Conservation (phyloP, 2,888 invertebrate species). For the Osedax frankpressi region DNA sequence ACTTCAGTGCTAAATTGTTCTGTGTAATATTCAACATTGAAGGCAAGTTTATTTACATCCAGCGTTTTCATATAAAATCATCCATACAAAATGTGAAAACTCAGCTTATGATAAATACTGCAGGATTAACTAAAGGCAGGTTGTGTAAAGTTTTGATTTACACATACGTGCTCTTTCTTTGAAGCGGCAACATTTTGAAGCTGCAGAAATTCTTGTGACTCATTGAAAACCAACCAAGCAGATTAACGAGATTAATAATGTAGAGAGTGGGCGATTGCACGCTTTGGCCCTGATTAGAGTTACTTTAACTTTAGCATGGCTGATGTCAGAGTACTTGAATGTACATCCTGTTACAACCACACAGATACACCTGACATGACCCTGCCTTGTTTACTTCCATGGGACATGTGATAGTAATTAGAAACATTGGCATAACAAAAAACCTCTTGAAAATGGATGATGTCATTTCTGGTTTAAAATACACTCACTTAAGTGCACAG, state of each 20-base stretch:
- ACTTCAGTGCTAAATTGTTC: background rate
- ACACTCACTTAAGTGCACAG: background rate
- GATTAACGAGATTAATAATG: too few species aligned
- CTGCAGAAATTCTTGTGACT: conserved; percentile 2
- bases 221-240: conserved; percentile 1
- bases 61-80: background rate
- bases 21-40: background rate
- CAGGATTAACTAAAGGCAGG: background rate
- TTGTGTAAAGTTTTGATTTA: background rate
- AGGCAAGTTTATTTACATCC: background rate
- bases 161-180: background rate
- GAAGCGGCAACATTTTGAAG: background rate
- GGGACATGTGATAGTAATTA: conserved; percentile 1
- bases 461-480: conserved; percentile 1
- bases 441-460: background rate
- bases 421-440: background rate
- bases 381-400: background rate
- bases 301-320: background rate
- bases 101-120: background rate
- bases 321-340: conserved; percentile 4
- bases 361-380: background rate
- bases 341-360: background rate
- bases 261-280: conserved; percentile 8
- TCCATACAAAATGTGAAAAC: background rate
- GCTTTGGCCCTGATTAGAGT: background rate